phyloP scores from a whole-genome alignment of 2,113 vertebrate species.

The Sterna hirundo region DNA sequence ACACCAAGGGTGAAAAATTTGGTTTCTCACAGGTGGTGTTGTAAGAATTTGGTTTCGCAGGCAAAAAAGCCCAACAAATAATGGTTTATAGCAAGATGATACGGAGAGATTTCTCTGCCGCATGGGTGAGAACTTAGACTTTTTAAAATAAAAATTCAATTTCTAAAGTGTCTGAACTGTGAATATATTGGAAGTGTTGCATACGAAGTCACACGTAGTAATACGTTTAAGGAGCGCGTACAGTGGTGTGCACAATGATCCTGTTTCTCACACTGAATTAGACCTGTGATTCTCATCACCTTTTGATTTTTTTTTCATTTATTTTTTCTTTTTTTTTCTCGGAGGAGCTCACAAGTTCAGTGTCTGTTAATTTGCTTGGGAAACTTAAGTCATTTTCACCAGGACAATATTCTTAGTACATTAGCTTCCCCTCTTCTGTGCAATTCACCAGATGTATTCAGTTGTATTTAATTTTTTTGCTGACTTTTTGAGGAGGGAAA shows the following conservation, averaged over 20 bases:
- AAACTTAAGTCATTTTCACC: background rate
- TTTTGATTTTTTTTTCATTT: too few species aligned
- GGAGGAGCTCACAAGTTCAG: background rate
- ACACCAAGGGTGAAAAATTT: background rate
- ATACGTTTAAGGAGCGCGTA: background rate
- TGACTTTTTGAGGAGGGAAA: background rate
- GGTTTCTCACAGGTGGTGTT: background rate
- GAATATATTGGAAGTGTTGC: background rate
- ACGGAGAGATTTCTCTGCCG: background rate
- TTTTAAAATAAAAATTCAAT: background rate
- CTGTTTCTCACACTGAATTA: background rate
- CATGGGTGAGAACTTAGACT: background rate
- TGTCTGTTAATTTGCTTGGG: background rate
- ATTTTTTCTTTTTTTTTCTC: too few species aligned
- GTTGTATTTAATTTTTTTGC: background rate
- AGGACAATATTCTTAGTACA: background rate
- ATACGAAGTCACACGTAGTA: background rate
- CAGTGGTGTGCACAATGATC: background rate
- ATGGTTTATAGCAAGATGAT: background rate
- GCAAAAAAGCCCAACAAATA: background rate
- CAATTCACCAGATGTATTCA: background rate
- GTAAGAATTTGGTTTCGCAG: background rate
- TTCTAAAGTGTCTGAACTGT: background rate
- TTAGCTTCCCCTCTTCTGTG: background rate
- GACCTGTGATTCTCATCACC: background rate